Evolutionary conservation across 2,888 invertebrate species (phyloP).

Genomic region (Leptarthrus brevirostris): DNA sequence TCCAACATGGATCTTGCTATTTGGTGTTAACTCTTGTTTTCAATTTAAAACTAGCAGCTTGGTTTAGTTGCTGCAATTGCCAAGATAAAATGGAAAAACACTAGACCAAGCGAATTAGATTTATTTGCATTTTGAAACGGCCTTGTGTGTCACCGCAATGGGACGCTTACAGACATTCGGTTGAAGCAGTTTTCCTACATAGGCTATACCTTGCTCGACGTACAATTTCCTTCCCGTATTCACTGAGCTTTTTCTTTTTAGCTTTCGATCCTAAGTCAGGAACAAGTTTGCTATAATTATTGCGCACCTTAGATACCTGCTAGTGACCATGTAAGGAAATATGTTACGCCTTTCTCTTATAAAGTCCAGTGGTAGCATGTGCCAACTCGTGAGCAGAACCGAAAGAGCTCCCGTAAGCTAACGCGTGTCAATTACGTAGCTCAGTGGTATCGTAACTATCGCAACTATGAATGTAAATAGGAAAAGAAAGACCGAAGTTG

Average conservation of each 20-base stretch:
- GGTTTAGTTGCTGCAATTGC: neutral
- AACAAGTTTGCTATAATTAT: constrained; percentile 8
- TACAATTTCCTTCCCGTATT: neutral
- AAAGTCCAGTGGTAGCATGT: neutral
- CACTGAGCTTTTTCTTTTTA: neutral
- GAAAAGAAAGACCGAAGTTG: neutral
- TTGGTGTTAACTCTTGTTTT: neutral
- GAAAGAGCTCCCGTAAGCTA: neutral
- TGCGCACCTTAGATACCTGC: constrained; percentile 5
- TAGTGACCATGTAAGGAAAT: neutral
- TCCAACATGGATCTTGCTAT: neutral
- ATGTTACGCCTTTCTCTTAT: constrained; percentile 9
- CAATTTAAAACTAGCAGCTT: neutral
- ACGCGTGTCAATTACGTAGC: neutral
- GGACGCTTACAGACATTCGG: neutral
- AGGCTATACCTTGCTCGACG: neutral
- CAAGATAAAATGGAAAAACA: neutral
- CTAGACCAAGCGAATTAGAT: neutral
- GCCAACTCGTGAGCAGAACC: neutral
- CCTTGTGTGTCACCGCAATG: neutral
- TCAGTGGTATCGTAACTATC: neutral
- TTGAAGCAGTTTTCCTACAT: neutral
- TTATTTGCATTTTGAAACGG: neutral
- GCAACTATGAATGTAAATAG: neutral
- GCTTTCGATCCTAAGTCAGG: neutral